Base-by-base conservation (phyloP, 2,113 vertebrate species). In the Tor tambroides region DNA sequence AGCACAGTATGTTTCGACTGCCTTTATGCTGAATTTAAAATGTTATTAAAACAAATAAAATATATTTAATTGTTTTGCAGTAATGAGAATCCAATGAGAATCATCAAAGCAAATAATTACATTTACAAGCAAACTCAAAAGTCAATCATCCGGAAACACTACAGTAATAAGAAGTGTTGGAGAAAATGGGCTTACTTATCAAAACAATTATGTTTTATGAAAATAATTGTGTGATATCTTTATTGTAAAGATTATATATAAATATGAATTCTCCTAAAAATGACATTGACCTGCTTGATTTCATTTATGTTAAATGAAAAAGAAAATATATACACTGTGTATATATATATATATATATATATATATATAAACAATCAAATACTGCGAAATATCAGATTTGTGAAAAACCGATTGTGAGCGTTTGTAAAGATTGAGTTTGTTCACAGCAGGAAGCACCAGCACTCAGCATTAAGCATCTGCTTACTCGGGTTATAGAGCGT, bases 391-490 rank as follows among this genome's bases (percentile, higher is more conserved):
- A 49, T 49, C 14, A 51, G 49, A 51, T 51, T 51, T 51, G 14
- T 5, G 49, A 51, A 5, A 17, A 51, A 51, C 14, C 1, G 51
- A 69, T 32, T 69, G 28, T 69, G 69, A 54, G 49, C 6, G 35
- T 80, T 87, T 89, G 54, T 75, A 77, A 89, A 30, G 80, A 85
- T 78, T 3, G 41, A 63, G 67, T 59, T 84, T 82, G 49, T 74
- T 61, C 80, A 43, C 78, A 83, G 76, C 61, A 41, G 26, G 15
- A 32, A 78, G 59, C 76, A 75, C 38, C 71, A 35, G 72, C 67
- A 63, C 41, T 81, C 76, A 75, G 21, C 26, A 65, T 65, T 80
- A 65, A 81, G 79, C 79, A 65, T 65, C 41, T 63, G 74, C 85
- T 80, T 63, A 49, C 41, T n/a, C 21, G 69, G 54, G 69, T 77